Evolutionary conservation across 1,140 invertebrate species (phyloP).

Genomic region (Drosophila tsacasi): DNA sequence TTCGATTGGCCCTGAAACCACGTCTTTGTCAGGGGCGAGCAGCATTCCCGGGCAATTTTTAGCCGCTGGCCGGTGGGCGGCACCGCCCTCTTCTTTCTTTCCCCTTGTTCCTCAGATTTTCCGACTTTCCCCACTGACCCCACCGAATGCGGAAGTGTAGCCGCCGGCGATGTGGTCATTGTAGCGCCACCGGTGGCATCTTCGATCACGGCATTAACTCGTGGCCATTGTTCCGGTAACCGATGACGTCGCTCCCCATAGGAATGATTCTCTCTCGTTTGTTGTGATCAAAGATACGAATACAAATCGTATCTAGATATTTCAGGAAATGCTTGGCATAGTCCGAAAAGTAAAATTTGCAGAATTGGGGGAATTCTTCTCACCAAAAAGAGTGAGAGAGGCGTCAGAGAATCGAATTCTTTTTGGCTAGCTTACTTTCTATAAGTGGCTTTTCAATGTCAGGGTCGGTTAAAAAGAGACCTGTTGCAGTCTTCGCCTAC

Average conservation of each 20-base stretch:
- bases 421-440: conserved; percentile 54
- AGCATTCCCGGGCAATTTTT: conserved; percentile 28
- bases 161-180: conserved; percentile 22
- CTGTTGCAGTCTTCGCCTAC: conserved; percentile 16
- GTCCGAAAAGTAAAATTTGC: conserved; percentile 32
- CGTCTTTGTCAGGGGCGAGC: conserved; percentile 33
- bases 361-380: conserved; percentile 44
- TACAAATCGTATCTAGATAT: conserved; percentile 27
- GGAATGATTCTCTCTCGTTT: background rate
- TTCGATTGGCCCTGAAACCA: conserved; percentile 53
- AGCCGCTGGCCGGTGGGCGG: conserved; percentile 24
- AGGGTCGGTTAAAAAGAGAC: conserved; percentile 32
- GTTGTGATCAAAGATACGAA: conserved; percentile 21
- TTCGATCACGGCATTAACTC: conserved; percentile 53
- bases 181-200: conserved; percentile 41
- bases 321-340: conserved; percentile 44
- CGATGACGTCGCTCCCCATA: conserved; percentile 47
- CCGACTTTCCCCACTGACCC: conserved; percentile 1
- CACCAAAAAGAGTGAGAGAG: background rate
- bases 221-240: conserved; percentile 68
- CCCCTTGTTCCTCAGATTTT: background rate
- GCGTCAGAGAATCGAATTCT: conserved; percentile 30
- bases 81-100: conserved; percentile 34
- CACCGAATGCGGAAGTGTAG: conserved; percentile 33
- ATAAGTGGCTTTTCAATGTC: conserved; percentile 59